These are phyloP conservation scores for Myxocyprinus asiaticus DNA, from an alignment of 2,113 vertebrate genomes.

Conservation along the genomic window DNA sequence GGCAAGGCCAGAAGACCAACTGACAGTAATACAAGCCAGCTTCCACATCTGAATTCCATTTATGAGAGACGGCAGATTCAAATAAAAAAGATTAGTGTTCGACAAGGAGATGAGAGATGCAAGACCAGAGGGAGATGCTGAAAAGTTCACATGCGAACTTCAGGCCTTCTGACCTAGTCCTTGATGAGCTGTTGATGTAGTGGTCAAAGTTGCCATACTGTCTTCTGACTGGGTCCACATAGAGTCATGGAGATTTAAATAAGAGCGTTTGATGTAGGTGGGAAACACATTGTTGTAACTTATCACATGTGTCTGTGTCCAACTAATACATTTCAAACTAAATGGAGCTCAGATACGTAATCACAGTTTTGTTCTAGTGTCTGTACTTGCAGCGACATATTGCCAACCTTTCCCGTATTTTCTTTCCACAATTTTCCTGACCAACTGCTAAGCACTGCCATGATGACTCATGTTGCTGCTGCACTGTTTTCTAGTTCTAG, in stretches of 20 bases:
- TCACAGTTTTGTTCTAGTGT: background rate
- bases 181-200: conserved; percentile 19
- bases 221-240: background rate
- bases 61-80: conserved; percentile 51
- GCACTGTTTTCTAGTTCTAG: too few relatives aligned
- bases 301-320: background rate
- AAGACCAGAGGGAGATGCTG: conserved; percentile 16
- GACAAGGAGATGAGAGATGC: conserved; percentile 61
- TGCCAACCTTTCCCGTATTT: background rate
- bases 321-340: background rate
- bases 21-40: conserved; percentile 59
- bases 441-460: too few relatives aligned
- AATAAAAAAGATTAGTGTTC: conserved; percentile 55
- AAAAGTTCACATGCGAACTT: conserved; percentile 10
- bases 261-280: conserved; percentile 13
- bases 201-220: conserved; percentile 11
- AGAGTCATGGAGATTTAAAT: background rate
- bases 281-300: conserved; percentile 18
- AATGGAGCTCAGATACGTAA: background rate
- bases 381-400: background rate
- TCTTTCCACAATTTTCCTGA: too few relatives aligned
- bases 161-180: background rate
- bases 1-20: conserved; percentile 61
- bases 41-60: conserved; percentile 46
- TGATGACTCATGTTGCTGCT: too few relatives aligned